Evolutionary conservation across 2,888 invertebrate species (phyloP).

Genomic region (Rhyacophila evoluta): DNA sequence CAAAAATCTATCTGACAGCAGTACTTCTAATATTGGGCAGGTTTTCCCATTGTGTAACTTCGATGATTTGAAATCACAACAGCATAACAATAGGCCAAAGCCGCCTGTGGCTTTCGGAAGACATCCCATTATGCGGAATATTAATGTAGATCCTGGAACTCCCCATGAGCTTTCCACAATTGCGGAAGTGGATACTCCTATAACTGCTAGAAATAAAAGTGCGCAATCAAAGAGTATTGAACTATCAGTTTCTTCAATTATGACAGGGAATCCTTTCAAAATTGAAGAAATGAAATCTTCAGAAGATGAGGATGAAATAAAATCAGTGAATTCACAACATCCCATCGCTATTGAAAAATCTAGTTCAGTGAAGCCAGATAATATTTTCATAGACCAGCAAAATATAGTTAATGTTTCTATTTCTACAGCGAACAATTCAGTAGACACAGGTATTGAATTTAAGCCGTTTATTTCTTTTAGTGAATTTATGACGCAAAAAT

Average conservation of each 20-base stretch:
- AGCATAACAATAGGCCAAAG: conserved; percentile 7
- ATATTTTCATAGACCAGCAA: neutral
- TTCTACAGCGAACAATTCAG: neutral
- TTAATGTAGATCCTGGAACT: conserved; percentile 49
- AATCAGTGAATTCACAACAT: neutral
- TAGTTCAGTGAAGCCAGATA: neutral
- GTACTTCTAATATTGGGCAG: neutral
- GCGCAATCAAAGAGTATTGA: conserved; percentile 29
- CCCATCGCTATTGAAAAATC: neutral
- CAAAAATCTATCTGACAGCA: neutral
- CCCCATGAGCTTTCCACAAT: conserved; percentile 78
- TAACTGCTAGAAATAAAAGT: conserved; percentile 64
- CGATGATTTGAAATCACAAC: conserved; percentile 23
- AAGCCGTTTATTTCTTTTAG: conserved; percentile 66
- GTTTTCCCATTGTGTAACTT: conserved; percentile 33
- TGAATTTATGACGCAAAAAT: conserved; percentile 67
- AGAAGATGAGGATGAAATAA: neutral
- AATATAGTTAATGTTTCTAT: neutral
- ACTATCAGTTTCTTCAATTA: conserved; percentile 14
- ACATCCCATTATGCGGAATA: conserved; percentile 41
- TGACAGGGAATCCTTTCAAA: neutral
- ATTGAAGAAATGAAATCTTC: neutral
- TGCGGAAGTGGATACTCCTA: conserved; percentile 76
- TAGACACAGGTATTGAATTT: conserved; percentile 53
- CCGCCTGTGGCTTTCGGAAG: conserved; percentile 44